A percentile compares a stretch with the other conserved stretches of the same genome.
These are phyloP conservation scores for Lepidocolaptes lacrymiger DNA, from an alignment of 2,797 vertebrate species.

Conservation along the genomic window DNA sequence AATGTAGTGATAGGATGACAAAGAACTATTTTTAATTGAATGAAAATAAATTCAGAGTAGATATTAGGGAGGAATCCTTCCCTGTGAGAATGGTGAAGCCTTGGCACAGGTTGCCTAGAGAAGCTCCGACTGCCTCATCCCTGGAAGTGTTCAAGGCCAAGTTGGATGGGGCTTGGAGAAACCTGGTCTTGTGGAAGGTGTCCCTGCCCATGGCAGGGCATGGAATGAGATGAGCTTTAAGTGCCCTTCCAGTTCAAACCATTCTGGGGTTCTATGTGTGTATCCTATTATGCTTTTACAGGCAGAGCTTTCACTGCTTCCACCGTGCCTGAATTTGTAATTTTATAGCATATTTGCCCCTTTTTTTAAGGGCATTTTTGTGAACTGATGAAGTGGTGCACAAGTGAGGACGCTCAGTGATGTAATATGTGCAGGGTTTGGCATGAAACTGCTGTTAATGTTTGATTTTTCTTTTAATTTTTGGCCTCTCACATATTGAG, in stretches of 20 bases:
- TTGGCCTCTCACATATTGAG: background rate
- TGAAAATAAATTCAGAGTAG: background rate
- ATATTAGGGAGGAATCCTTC: background rate
- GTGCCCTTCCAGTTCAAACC: background rate
- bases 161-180: background rate
- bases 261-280: fast-evolving
- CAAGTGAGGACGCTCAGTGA: background rate
- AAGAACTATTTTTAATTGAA: background rate
- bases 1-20: fast-evolving
- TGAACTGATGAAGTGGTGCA: background rate
- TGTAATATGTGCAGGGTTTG: background rate
- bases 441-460: background rate
- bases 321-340: background rate
- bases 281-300: background rate
- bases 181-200: fast-evolving
- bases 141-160: background rate
- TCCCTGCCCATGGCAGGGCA: background rate
- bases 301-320: background rate
- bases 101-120: background rate
- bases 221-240: background rate
- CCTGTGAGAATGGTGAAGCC: no score
- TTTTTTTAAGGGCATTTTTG: background rate
- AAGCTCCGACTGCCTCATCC: background rate
- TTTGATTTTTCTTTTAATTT: background rate
- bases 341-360: background rate